Base-by-base conservation (phyloP, 2,797 vertebrate genomes). In the Eospalax fontanierii region DNA sequence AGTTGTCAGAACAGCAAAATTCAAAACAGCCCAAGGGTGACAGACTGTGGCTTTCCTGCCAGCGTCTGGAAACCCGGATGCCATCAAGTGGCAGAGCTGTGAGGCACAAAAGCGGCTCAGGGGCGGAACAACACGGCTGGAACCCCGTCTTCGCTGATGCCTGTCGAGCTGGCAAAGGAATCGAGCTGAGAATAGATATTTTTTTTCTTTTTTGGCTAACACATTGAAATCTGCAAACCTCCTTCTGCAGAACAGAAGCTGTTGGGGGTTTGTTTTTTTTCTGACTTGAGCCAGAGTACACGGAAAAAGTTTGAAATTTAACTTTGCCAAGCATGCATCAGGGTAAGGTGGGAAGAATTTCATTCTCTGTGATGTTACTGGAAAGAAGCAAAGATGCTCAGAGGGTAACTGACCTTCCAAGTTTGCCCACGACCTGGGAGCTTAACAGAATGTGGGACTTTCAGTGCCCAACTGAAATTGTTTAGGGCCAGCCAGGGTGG, bases 171-270 rank as follows among this genome's bases (percentile, higher is more conserved):
- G 95, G 96, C 78, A 84, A 57, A n/a, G 28, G 71, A 93, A 94
- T 84, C 63, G 79, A 90, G 90, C 89, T 80, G 79, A 94, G 92
- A 97, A 87, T 80, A 38, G 24, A 66, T 73, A 88, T 85, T 97
- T 84, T 73, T 93, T 87, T 80, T 93, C 95, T 80, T 96, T 74
- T 83, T 93, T 97, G 94, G 93, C 96, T 96, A 88, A 83, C 78
- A 90, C 87, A 84, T 38, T 84, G 50, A 90, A 95, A 96, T 96
- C 94, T 74, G 75, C 80, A 96, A 97, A 87, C 46, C 61, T 94
- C 76, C 94, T 95, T 96, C 91, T 93, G 94, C 63, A 91, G 82
- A 94, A 93, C 90, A 90, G 96, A 96, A 97, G 92, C 93, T 97
- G 91, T 94, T 90, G 94, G 89, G 50, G 89, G 87, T 82, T 97